Evolutionary conservation across 2,888 invertebrate species (phyloP).

Genomic region (Harmothoe impar): DNA sequence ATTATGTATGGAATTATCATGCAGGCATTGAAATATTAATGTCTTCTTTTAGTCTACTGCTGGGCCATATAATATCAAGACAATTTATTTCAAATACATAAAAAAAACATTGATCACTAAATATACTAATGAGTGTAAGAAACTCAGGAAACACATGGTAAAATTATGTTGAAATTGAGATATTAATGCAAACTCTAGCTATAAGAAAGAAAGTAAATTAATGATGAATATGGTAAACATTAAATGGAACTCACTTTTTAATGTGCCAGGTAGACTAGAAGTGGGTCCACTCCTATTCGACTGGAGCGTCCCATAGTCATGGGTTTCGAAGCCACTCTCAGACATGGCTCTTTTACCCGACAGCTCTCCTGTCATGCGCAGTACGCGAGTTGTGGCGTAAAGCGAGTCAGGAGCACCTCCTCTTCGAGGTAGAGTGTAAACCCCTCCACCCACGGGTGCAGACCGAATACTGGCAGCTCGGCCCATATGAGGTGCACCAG

Average conservation of each 20-base stretch:
- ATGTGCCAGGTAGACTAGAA: slow-evolving; percentile 52
- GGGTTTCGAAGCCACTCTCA: slow-evolving; percentile 39
- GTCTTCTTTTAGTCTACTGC: too few relatives aligned
- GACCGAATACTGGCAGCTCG: slow-evolving; percentile 75
- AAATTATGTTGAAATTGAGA: not conserved
- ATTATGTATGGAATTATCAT: too few relatives aligned
- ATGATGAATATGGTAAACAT: not conserved
- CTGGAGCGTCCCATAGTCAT: slow-evolving; percentile 49
- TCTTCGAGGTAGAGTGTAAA: slow-evolving; percentile 42
- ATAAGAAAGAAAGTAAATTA: not conserved
- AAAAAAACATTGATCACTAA: too few relatives aligned
- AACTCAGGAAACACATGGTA: too few relatives aligned
- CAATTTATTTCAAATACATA: too few relatives aligned
- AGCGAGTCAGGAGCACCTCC: slow-evolving; percentile 40
- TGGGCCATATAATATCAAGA: too few relatives aligned
- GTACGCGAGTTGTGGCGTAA: slow-evolving; percentile 51
- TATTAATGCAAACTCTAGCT: not conserved
- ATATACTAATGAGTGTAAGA: too few relatives aligned
- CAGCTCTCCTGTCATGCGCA: slow-evolving; percentile 59
- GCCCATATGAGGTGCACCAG: slow-evolving; percentile 70
- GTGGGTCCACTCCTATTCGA: slow-evolving; percentile 26
- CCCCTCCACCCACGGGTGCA: slow-evolving; percentile 70
- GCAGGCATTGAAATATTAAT: too few relatives aligned
- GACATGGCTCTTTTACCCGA: slow-evolving; percentile 40
- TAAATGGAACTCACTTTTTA: slow-evolving; percentile 52